These are phyloP conservation scores for Cotesia glomerata DNA, from an alignment of 1,140 invertebrate genomes.

Conservation along the genomic window DNA sequence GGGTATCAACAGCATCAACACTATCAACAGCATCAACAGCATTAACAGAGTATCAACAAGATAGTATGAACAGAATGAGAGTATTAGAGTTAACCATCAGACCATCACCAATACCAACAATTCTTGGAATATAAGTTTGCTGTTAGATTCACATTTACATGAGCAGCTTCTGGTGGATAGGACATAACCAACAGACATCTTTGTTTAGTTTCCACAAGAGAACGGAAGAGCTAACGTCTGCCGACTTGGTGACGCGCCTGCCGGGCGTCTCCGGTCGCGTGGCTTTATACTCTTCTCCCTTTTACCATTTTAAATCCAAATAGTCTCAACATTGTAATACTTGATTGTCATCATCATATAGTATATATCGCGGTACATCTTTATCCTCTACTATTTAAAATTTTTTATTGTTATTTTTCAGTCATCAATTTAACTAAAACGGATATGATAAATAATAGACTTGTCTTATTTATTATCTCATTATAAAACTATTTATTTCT, in stretches of 20 bases:
- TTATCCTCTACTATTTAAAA: neutral
- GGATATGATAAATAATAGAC: conserved; percentile 29
- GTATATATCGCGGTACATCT: neutral
- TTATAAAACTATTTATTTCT: conserved; percentile 8
- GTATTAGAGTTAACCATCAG: too few relatives aligned
- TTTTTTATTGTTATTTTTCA: neutral
- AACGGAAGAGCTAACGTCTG: conserved; percentile 41
- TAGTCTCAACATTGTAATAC: conserved; percentile 25
- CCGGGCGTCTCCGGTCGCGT: conserved; percentile 60
- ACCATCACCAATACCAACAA: too few relatives aligned
- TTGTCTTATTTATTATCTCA: neutral
- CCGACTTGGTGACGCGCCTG: conserved; percentile 55
- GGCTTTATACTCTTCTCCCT: conserved; percentile 45
- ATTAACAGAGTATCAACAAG: too few relatives aligned
- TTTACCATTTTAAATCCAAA: conserved; percentile 40
- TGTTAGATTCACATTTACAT: neutral
- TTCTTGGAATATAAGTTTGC: too few relatives aligned
- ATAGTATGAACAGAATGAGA: too few relatives aligned
- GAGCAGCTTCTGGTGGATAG: neutral
- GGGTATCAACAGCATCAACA: conserved; percentile 3
- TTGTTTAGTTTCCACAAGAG: conserved; percentile 50
- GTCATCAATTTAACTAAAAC: conserved; percentile 21
- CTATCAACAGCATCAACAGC: neutral
- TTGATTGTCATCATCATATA: neutral
- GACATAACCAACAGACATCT: conserved; percentile 37